Conservation (phyloP, 35 echinoderm and acorn worm genomes). For the Heliocidaris erythrogramma region DNA sequence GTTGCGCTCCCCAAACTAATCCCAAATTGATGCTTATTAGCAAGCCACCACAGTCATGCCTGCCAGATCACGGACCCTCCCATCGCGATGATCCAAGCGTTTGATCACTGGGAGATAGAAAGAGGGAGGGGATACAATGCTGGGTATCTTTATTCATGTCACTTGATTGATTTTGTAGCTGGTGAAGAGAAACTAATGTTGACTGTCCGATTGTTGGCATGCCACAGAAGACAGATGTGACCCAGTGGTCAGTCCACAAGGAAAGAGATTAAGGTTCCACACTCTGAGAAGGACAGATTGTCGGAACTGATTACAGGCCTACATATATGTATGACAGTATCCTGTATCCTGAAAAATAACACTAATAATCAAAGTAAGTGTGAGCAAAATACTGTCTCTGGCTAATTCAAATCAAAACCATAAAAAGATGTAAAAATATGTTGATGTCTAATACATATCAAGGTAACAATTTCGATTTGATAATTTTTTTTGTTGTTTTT, state of each 20-base stretch:
- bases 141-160: neutral
- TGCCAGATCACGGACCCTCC: neutral
- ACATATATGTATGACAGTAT: neutral
- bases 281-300: neutral
- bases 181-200: neutral
- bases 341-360: neutral
- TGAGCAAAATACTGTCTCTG: neutral
- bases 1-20: conserved; percentile 19
- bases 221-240: neutral
- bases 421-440: no score
- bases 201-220: neutral
- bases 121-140: neutral
- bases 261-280: neutral
- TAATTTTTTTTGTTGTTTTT: no score
- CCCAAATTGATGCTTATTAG: conserved; percentile 35
- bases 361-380: neutral
- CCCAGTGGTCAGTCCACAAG: neutral
- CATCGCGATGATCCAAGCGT: neutral
- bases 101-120: neutral
- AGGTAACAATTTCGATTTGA: no score
- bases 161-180: neutral
- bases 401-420: neutral
- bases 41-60: neutral
- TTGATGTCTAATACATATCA: no score
- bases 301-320: neutral